Percentiles rank a stretch among this genome's conserved stretches.
These are phyloP conservation scores for Numenius arquata DNA, from an alignment of 2,113 vertebrate species.

Conservation along the genomic window DNA sequence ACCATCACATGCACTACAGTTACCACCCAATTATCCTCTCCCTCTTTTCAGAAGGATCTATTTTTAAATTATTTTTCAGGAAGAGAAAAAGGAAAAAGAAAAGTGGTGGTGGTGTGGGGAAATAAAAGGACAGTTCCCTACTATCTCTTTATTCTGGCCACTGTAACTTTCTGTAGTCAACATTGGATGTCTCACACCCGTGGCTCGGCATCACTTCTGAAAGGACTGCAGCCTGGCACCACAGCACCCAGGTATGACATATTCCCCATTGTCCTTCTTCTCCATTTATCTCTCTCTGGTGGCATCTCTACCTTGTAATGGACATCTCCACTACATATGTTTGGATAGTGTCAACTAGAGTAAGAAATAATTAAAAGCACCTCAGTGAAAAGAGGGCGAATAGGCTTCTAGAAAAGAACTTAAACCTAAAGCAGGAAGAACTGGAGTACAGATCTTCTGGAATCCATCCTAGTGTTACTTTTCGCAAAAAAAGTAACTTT, in stretches of 20 bases:
- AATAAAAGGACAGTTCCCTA: not conserved
- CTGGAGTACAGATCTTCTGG: not conserved
- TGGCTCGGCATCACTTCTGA: not conserved
- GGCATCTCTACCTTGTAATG: not conserved
- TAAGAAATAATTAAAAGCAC: not conserved
- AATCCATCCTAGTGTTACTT: not conserved
- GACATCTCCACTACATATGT: not conserved
- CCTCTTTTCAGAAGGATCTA: not conserved
- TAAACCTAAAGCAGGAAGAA: not conserved
- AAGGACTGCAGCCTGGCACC: not conserved
- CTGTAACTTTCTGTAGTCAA: not conserved
- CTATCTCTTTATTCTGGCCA: not conserved
- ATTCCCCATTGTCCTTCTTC: not conserved
- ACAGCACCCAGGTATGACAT: too few relatives aligned
- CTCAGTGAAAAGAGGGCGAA: not conserved
- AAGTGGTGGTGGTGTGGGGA: not conserved
- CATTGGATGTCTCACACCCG: fast-evolving
- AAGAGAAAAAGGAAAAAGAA: not conserved
- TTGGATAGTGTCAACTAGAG: not conserved
- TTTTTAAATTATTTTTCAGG: not conserved
- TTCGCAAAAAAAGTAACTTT: not conserved
- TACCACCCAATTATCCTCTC: not conserved
- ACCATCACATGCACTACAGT: not conserved
- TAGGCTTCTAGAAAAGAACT: not conserved
- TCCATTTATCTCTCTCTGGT: not conserved